Base-by-base conservation (phyloP, 2,113 vertebrate species). In the Plectropomus leopardus region DNA sequence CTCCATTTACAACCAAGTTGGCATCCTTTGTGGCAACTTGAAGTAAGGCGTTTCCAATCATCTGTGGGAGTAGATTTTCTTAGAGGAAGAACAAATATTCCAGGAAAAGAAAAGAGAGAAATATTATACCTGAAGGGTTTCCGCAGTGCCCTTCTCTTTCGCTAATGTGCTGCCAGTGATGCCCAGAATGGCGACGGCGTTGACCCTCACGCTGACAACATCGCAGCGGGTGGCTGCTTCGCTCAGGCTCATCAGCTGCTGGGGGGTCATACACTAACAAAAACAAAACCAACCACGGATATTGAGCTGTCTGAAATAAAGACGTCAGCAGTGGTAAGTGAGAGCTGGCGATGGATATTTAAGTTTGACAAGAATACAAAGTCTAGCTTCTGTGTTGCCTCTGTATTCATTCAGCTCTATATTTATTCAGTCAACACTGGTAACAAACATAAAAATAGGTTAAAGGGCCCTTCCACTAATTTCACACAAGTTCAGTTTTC, bases 141-240 rank as follows among this genome's bases (percentile, higher is more conserved):
- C 96, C 9, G 95, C 93, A 0, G 96, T 95, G 67, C 95, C 94
- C 67, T 94, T 92, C 79, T 95, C 95, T 93, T 96, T 98, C 76
- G 97, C 96, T 32, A 99, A 91, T 9, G 96, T 96, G 2, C 97
- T 97, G 86, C 98, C 98, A 17, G 96, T 97, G 90, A 99, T 97
- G 63, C 98, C 98, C 75, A 98, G 93, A 80, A 99, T 98, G 89
- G 97, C 96, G 36, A 99, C 96, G 0, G 96, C 93, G 0, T 99
- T 99, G 81, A 99, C 96, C 88, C 97, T 93, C 26, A 98, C 95
- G 3, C 96, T 95, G 40, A 94, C 65, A 14, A 96, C 95, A 36
- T 94, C 94, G 64, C 96, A 98, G 44, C 86, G 93, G 59, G 96
- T 89, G 34, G 96, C 95, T 13, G 95, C 95, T 85, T 96, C 95